Percentiles rank a stretch among this genome's conserved stretches.
Evolutionary conservation across 2,113 vertebrate species (phyloP).

Genomic region (Chauna torquata): DNA sequence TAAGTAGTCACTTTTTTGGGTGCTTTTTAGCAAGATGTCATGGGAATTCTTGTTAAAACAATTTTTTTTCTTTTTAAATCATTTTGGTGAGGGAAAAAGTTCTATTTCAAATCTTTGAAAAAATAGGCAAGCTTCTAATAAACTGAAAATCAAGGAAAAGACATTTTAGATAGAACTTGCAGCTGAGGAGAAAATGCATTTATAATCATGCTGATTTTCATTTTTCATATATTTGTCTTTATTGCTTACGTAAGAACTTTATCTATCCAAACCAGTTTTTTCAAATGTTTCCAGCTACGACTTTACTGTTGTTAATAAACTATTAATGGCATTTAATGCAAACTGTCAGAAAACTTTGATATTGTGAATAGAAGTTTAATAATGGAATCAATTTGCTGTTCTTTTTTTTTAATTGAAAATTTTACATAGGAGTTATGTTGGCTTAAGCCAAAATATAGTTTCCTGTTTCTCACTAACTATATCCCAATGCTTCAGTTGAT

Average conservation of each 20-base stretch:
- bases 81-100: background rate
- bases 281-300: background rate
- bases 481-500: background rate
- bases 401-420: background rate
- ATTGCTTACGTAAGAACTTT: background rate
- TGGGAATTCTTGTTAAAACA: background rate
- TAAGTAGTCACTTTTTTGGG: background rate
- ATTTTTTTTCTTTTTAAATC: no score
- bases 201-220: background rate
- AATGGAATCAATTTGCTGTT: background rate
- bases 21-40: background rate
- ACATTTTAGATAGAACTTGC: background rate
- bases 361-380: background rate
- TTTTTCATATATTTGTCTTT: background rate
- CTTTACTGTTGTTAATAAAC: background rate
- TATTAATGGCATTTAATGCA: background rate
- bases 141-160: background rate
- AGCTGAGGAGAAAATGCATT: background rate
- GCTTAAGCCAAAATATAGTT: background rate
- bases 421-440: background rate
- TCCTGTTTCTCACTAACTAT: background rate
- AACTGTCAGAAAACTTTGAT: background rate
- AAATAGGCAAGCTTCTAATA: background rate
- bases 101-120: background rate
- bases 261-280: background rate